Conservation (phyloP, 1,140 invertebrate species). For the Plutomurus gul region DNA sequence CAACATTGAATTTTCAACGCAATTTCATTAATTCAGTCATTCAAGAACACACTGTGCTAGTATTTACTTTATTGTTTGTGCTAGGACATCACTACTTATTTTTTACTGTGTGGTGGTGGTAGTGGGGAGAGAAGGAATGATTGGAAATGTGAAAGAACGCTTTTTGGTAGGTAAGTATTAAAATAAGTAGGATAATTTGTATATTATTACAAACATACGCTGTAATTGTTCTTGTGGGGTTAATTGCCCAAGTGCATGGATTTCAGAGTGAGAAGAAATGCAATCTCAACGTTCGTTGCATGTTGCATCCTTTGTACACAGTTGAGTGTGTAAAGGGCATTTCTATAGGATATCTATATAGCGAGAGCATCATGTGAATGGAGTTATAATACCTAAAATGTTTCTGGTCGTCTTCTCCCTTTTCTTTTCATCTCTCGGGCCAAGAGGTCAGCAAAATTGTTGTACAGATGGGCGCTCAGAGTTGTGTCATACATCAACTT, state of each 20-base stretch:
- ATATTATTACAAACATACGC: neutral
- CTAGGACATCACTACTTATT: no score
- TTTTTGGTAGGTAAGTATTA: neutral
- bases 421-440: neutral
- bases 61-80: no score
- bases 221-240: slow-evolving; percentile 50
- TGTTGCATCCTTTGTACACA: no score
- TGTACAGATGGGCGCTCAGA: slow-evolving; percentile 16
- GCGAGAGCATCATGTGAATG: neutral
- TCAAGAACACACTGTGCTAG: no score
- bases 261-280: neutral
- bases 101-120: no score
- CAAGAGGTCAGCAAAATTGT: slow-evolving; percentile 45
- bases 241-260: slow-evolving; percentile 34
- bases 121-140: no score
- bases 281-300: no score
- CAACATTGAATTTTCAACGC: no score
- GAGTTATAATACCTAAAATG: no score
- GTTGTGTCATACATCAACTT: slow-evolving; percentile 44
- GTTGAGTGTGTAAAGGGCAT: no score
- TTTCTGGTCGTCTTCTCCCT: neutral
- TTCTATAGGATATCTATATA: neutral
- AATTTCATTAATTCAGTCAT: no score
- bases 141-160: neutral
- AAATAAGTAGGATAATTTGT: neutral